Evolutionary conservation across 2,888 invertebrate genomes (phyloP).

Genomic region (Rhaphigaster nebulosa): DNA sequence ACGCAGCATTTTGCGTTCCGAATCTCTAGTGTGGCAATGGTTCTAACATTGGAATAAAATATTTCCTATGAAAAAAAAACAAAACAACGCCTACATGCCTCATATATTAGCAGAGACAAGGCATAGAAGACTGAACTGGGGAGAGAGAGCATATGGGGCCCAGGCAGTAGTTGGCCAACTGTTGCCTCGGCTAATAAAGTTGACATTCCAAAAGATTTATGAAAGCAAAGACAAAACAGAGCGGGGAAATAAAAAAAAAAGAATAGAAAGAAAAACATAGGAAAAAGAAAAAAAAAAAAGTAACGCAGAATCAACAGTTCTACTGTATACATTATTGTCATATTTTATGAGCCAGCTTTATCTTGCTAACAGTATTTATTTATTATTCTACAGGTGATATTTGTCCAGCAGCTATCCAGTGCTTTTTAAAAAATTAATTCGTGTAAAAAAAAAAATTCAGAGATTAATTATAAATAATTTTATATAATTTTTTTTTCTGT

Average conservation of each 20-base stretch:
- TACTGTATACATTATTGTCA: slow-evolving; percentile 4
- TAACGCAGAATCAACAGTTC: slow-evolving; percentile 30
- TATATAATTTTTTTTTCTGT: no score
- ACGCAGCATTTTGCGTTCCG: background rate
- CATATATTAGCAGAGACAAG: background rate
- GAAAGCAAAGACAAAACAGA: slow-evolving; percentile 1
- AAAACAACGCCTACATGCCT: background rate
- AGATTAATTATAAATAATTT: no score
- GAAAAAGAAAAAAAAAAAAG: background rate
- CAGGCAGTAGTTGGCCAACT: background rate
- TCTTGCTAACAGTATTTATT: background rate
- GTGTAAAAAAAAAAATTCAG: no score
- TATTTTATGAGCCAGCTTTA: background rate
- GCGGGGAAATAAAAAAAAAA: background rate
- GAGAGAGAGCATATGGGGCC: background rate
- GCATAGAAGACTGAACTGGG: background rate
- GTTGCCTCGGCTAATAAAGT: slow-evolving; percentile 42
- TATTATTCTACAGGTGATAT: background rate
- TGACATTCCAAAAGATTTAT: slow-evolving; percentile 13
- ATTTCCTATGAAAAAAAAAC: background rate
- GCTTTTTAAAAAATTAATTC: background rate
- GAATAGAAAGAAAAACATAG: background rate
- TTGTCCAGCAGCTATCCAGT: background rate
- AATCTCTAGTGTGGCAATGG: background rate
- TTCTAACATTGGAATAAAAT: background rate